A percentile compares a stretch with the other conserved stretches of the same genome.
These are phyloP conservation scores for Heliconius hewitsoni DNA, from an alignment of 1,140 invertebrate genomes.

Conservation along the genomic window DNA sequence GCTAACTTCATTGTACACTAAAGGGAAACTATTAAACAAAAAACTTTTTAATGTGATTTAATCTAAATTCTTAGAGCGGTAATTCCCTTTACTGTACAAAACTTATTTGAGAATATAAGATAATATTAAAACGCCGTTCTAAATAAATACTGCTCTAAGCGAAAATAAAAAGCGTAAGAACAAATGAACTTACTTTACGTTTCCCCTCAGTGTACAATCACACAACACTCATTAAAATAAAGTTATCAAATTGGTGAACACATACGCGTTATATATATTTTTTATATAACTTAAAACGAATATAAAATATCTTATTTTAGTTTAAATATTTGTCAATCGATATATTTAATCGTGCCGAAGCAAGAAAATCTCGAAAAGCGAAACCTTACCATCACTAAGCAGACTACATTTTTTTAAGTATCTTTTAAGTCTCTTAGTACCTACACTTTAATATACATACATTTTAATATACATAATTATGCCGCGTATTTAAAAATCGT, in stretches of 20 bases:
- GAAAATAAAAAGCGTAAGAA: constrained; percentile 59
- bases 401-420: too few species aligned
- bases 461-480: too few species aligned
- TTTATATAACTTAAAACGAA: too few species aligned
- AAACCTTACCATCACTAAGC: too few species aligned
- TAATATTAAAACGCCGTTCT: constrained; percentile 30
- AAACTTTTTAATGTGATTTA: constrained; percentile 35
- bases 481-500: too few species aligned
- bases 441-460: too few species aligned
- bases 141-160: constrained; percentile 70
- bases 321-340: too few species aligned
- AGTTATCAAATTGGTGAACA: not conserved
- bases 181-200: constrained; percentile 68
- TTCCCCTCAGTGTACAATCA: constrained; percentile 77
- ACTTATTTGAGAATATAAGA: constrained; percentile 40
- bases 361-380: too few species aligned
- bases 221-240: constrained; percentile 27
- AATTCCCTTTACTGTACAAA: constrained; percentile 78
- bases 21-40: constrained; percentile 65
- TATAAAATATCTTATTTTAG: too few species aligned
- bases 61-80: constrained; percentile 69
- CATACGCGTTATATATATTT: too few species aligned
- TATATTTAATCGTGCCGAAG: too few species aligned
- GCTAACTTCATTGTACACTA: constrained; percentile 77
- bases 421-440: too few species aligned